Evolutionary conservation across 1,140 invertebrate species (phyloP), one percentile per base, ranked within the genome.

Genomic region (Cydia strobilella): DNA sequence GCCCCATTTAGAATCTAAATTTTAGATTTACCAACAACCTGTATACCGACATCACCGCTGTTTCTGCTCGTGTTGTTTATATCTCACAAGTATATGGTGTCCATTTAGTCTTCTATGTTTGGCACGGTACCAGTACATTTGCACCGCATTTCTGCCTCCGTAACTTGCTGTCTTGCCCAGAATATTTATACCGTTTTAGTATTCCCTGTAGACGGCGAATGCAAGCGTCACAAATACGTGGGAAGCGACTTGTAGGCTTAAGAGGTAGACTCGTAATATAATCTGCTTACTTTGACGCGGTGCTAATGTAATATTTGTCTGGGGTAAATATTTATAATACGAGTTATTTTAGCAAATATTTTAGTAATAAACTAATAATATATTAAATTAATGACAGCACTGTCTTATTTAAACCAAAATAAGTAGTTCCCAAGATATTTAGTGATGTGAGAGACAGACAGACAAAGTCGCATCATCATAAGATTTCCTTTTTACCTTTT

Each of bases 161-260:
- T 66, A 66, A 66, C 23, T 66, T 31, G 25, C 63, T n/a, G 27
- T 66, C 63, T 65, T 66, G n/a, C 51, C n/a, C 25, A 66, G 63
- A 66, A 69, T 69, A 69, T 39, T 69, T 31, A 39, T 69, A 39
- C 65, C 13, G 27, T 39, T 69, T 69, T 35, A 35, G 65, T 69
- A 69, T 35, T 59, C 54, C n/a, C 27, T 18, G 31, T 69, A 10
- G 65, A 18, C 54, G 15, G 65, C 31, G 35, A 69, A 35, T 31
- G 63, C 63, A 69, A 69, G 23, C 23, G 31, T 69, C 27, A 23
- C 15, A 18, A 23, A 18, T 39, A 69, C 27, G 65, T 69, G 65
- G 65, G 65, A 35, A 69, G 65, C 42, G 3, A 20, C 27, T 35
- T 13, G 35, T 39, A 39, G 31, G 65, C 31, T 39, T 35, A 15